phyloP scores from a whole-genome alignment of 2,113 vertebrate genomes.

The Menidia beryllina region DNA sequence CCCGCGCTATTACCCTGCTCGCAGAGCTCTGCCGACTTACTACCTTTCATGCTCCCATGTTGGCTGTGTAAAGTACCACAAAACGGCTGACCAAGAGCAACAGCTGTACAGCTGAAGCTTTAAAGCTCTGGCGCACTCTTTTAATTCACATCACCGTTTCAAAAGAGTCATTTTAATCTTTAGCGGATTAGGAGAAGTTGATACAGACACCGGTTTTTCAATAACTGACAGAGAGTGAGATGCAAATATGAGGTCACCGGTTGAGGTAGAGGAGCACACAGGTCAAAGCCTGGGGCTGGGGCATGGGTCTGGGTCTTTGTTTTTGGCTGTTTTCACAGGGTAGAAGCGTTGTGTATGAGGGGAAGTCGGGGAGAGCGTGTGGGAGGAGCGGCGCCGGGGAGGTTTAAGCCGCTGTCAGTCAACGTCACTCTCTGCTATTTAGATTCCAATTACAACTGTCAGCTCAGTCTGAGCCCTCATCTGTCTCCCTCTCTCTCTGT shows the following conservation, averaged over 20 bases:
- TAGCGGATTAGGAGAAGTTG: neutral
- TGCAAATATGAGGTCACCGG: slow-evolving; percentile 24
- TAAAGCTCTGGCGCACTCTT: too few relatives aligned
- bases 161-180: too few relatives aligned
- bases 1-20: slow-evolving; percentile 54
- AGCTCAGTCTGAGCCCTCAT: slow-evolving; percentile 64
- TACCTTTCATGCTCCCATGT: slow-evolving; percentile 56
- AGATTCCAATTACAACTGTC: slow-evolving; percentile 80
- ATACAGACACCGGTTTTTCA: neutral
- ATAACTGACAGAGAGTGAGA: neutral
- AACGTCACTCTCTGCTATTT: slow-evolving; percentile 68
- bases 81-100: neutral
- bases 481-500: slow-evolving; percentile 48
- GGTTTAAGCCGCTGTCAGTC: slow-evolving; percentile 74
- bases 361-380: slow-evolving; percentile 18
- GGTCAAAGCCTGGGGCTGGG: slow-evolving; percentile 32
- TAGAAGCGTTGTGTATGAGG: slow-evolving; percentile 13
- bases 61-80: slow-evolving; percentile 23
- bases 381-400: slow-evolving; percentile 17
- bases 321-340: slow-evolving; percentile 15
- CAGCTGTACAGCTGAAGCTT: neutral
- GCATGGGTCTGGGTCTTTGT: neutral
- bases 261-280: neutral
- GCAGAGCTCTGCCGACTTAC: slow-evolving; percentile 44
- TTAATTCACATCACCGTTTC: too few relatives aligned